Evolutionary conservation across 2,113 vertebrate genomes (phyloP), one percentile per base, ranked within the genome.

Genomic region (Caranx ignobilis): DNA sequence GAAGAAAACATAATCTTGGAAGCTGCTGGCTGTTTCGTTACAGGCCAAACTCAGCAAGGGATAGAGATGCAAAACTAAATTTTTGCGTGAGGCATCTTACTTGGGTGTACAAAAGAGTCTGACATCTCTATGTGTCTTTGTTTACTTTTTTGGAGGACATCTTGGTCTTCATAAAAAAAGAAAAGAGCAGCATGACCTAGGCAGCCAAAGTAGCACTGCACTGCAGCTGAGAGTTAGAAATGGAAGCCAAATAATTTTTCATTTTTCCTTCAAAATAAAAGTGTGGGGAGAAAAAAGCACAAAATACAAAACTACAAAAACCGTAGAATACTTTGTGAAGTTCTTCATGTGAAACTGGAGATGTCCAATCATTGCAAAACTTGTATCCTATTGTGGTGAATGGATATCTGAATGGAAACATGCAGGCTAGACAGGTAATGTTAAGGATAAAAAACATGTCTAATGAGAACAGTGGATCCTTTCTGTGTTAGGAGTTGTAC

Each of bases 401-500:
- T 79, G 55, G 48, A 59, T 73, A 60, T 64, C 37, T 59, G 15
- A 82, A 60, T 71, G 26, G 39, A 64, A 50, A 37, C 31, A 19
- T 37, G 43, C 77, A 77, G 54, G 2, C 41, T 63, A 19, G 47
- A 65, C 50, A 39, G 60, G 65, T 45, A 16, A 65, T 80, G 69
- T 66, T 31, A 52, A 35, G 59, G 63, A 59, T 79, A 86, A 76
- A 18, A 86, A 57, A 80, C 50, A 39, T 59, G 61, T 26, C 52
- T 75, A 34, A 32, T 31, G 43, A 5, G 8, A 67, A 37, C 5
- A 2, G 31, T 62, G 48, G 61, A 67, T 63, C 32, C 55, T n/a
- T 68, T 57, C 39, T 32, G n/a, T 55, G 37, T 60, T 65, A 13
- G 60, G 31, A 60, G 43, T 48, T 32, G 75, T 60, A 48, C 64